A percentile compares a stretch with the other conserved stretches of the same genome.
These are phyloP conservation scores for Cricetomys ansorgei DNA, from an alignment of 2,113 vertebrate species.

Conservation along the genomic window DNA sequence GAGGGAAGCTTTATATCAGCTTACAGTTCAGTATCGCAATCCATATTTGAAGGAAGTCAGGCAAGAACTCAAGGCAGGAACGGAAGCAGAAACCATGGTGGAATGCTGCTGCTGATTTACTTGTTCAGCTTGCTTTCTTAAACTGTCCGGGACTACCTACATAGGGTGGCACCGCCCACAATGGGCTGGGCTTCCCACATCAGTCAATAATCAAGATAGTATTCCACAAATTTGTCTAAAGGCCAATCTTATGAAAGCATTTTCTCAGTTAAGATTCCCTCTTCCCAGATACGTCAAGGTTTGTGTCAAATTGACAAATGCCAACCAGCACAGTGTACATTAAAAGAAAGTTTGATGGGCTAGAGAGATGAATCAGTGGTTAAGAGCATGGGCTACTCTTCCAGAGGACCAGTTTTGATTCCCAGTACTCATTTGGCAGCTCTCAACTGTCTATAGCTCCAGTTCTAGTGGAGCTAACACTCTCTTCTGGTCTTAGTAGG, in stretches of 20 bases:
- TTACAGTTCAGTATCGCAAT: not conserved
- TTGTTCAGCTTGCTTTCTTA: not conserved
- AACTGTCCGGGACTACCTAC: not conserved
- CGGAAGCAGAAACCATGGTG: not conserved
- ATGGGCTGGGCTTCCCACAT: not conserved
- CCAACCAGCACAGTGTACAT: not conserved
- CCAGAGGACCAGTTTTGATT: not conserved
- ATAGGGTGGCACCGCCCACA: not conserved
- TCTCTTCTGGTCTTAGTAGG: not conserved
- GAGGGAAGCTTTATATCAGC: not conserved
- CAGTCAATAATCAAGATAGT: not conserved
- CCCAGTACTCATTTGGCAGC: not conserved
- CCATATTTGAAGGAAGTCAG: not conserved
- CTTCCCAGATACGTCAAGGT: not conserved
- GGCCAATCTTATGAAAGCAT: not conserved
- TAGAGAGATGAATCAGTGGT: not conserved
- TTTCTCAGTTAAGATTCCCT: not conserved
- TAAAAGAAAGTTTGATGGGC: not conserved
- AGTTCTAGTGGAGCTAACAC: too few species aligned
- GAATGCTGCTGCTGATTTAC: not conserved
- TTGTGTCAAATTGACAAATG: not conserved
- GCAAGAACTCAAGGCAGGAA: not conserved
- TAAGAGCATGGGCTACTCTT: not conserved
- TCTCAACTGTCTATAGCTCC: too few species aligned
- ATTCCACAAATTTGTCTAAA: too few species aligned